Percentiles rank a stretch among this genome's conserved stretches.
phyloP scores from a whole-genome alignment of 2,797 vertebrate species.

The Gila robusta region DNA sequence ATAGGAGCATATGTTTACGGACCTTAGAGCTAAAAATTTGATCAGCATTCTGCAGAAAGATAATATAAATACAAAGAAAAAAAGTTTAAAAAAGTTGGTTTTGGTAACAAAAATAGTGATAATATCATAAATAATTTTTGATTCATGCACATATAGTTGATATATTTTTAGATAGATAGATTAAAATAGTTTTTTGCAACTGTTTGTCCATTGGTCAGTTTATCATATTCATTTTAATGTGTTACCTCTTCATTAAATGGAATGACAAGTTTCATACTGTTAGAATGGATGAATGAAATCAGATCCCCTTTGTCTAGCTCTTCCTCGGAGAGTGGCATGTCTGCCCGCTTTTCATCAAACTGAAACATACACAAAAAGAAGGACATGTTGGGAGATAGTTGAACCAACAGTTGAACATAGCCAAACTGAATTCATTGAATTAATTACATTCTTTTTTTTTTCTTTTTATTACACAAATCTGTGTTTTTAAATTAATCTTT shows the following conservation, averaged over 20 bases:
- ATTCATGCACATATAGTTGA: neutral
- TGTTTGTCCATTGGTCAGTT: neutral
- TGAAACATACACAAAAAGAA: slow-evolving; percentile 64
- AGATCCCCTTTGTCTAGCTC: slow-evolving; percentile 77
- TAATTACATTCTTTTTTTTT: neutral
- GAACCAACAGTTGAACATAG: neutral
- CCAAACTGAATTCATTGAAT: neutral
- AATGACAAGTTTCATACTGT: slow-evolving; percentile 86
- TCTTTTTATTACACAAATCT: neutral
- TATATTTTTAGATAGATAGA: neutral
- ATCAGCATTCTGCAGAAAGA: slow-evolving; percentile 76
- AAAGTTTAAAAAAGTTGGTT: neutral
- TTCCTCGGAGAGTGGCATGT: slow-evolving; percentile 76
- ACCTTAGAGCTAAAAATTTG: slow-evolving; percentile 86
- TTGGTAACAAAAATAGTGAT: neutral
- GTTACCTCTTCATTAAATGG: slow-evolving; percentile 84
- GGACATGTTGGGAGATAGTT: neutral
- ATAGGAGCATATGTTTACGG: slow-evolving; percentile 86
- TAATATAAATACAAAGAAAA: neutral
- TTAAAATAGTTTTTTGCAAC: neutral
- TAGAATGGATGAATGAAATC: slow-evolving; percentile 78
- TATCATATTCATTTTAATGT: neutral
- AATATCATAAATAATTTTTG: neutral
- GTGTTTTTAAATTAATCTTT: neutral
- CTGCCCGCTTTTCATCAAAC: slow-evolving; percentile 87